A percentile compares a stretch with the other conserved stretches of the same genome.
These are phyloP conservation scores for Larimichthys polyactis DNA, from an alignment of 2,113 vertebrate genomes.

Conservation along the genomic window DNA sequence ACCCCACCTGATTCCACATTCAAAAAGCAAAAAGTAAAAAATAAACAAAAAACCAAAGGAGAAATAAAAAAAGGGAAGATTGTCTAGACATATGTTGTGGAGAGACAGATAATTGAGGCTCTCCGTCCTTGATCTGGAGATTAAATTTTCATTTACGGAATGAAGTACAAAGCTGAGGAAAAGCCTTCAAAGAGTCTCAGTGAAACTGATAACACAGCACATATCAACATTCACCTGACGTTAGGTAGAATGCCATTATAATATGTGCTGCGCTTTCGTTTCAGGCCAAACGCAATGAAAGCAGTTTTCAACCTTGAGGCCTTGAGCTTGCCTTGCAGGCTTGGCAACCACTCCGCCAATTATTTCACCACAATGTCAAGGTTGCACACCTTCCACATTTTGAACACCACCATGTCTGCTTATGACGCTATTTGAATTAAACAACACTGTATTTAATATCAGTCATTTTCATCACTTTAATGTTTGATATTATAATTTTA, in stretches of 20 bases:
- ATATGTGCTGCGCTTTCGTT: slow-evolving; percentile 80
- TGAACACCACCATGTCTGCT: slow-evolving; percentile 18
- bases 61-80: slow-evolving; percentile 16
- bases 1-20: slow-evolving; percentile 8
- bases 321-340: slow-evolving; percentile 67
- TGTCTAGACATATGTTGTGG: slow-evolving; percentile 52
- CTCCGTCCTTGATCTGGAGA: slow-evolving; percentile 64
- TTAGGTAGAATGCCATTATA: slow-evolving; percentile 74
- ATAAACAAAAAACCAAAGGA: slow-evolving; percentile 40
- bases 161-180: slow-evolving; percentile 65
- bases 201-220: slow-evolving; percentile 77
- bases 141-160: slow-evolving; percentile 71
- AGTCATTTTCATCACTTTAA: slow-evolving; percentile 29
- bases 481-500: slow-evolving; percentile 35
- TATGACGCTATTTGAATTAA: neutral
- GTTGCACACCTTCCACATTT: slow-evolving; percentile 54
- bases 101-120: slow-evolving; percentile 49
- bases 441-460: slow-evolving; percentile 19
- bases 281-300: slow-evolving; percentile 71
- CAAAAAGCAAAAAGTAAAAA: slow-evolving; percentile 15
- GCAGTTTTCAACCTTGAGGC: slow-evolving; percentile 75
- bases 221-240: slow-evolving; percentile 78
- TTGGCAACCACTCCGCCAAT: slow-evolving; percentile 58
- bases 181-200: slow-evolving; percentile 66
- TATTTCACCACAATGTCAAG: slow-evolving; percentile 67